These are phyloP conservation scores for Marmota monax DNA, from an alignment of 2,113 vertebrate genomes.

Conservation along the genomic window DNA sequence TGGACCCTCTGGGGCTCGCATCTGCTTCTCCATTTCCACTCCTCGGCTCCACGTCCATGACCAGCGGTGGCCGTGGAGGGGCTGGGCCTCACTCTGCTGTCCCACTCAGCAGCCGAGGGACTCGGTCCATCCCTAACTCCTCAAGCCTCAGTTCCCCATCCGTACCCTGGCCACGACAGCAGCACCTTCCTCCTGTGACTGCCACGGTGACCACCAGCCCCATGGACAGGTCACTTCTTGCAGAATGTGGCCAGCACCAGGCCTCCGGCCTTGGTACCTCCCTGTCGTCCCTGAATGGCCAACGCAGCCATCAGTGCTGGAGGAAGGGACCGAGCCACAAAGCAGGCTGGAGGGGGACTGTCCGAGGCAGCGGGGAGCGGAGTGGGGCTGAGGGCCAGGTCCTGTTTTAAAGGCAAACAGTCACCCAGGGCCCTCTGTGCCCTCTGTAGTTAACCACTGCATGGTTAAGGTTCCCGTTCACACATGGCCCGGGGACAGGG, in stretches of 20 bases:
- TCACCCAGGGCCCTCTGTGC: too few relatives aligned
- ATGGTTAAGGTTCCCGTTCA: neutral
- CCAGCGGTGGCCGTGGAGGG: accelerated
- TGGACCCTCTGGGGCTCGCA: neutral
- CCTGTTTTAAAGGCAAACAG: neutral
- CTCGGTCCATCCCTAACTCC: neutral
- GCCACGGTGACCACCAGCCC: accelerated
- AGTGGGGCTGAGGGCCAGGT: neutral
- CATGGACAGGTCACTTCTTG: accelerated
- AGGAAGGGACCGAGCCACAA: too few relatives aligned
- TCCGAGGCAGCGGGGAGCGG: neutral
- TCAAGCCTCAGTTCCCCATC: neutral
- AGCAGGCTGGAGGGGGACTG: too few relatives aligned
- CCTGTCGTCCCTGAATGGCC: neutral
- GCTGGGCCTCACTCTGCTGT: neutral
- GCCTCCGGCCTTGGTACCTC: accelerated
- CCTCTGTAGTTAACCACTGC: too few relatives aligned
- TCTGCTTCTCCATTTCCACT: neutral
- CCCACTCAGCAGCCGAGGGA: too few relatives aligned
- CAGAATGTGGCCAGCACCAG: accelerated
- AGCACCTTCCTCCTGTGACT: neutral
- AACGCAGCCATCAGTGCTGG: too few relatives aligned
- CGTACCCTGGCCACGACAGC: too few relatives aligned
- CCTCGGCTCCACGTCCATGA: neutral
- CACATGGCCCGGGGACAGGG: neutral